These are phyloP conservation scores for Saxidomus purpurata DNA, from an alignment of 1,140 invertebrate species.

Conservation along the genomic window DNA sequence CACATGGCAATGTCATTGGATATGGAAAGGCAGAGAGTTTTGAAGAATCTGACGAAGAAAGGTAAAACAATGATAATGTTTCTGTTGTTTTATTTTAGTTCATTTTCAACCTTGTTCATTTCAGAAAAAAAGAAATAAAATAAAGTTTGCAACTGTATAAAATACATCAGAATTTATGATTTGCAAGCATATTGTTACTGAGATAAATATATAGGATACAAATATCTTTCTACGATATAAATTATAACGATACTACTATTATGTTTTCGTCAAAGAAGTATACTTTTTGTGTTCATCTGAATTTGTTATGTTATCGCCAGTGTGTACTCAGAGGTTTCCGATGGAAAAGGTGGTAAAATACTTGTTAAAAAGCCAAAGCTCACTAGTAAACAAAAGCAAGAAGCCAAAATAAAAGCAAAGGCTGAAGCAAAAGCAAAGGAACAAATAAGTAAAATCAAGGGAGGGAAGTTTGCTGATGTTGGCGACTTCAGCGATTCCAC, in stretches of 20 bases:
- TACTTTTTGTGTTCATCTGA: no score
- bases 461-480: conserved; percentile 56
- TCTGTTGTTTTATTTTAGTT: no score
- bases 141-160: no score
- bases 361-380: conserved; percentile 80
- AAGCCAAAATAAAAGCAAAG: conserved; percentile 70
- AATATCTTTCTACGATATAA: no score
- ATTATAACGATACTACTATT: no score
- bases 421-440: conserved; percentile 70
- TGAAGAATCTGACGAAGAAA: conserved; percentile 76
- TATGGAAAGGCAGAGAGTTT: conserved; percentile 79
- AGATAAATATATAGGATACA: no score
- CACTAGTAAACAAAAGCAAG: conserved; percentile 69
- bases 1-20: conserved; percentile 84
- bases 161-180: no score
- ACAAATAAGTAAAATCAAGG: conserved; percentile 61
- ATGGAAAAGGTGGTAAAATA: conserved; percentile 83
- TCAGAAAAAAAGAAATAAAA: no score
- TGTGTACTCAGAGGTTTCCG: conserved; percentile 81
- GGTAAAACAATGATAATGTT: conserved; percentile 71
- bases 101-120: no score
- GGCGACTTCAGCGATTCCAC: conserved; percentile 83
- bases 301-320: conserved; percentile 60
- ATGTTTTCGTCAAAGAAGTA: no score
- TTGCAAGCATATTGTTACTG: no score